A percentile compares a stretch with the other conserved stretches of the same genome.
These are phyloP conservation scores for Rhagonycha fulva DNA, from an alignment of 2,888 invertebrate species.

Conservation along the genomic window DNA sequence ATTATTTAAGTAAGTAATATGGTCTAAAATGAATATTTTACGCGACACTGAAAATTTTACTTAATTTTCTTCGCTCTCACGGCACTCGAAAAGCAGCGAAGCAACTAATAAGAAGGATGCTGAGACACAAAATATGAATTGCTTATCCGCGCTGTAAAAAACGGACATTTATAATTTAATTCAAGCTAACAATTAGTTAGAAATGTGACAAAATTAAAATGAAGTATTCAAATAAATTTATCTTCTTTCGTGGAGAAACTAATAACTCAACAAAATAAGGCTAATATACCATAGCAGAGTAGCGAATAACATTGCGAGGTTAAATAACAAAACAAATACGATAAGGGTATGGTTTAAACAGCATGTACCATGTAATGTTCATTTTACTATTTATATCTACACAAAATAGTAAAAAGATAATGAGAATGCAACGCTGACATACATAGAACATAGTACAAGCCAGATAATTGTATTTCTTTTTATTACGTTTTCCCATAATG, in stretches of 20 bases:
- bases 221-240: slow-evolving; percentile 32
- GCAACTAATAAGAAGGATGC: slow-evolving; percentile 35
- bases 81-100: slow-evolving; percentile 30
- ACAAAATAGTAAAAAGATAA: slow-evolving; percentile 29
- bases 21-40: slow-evolving; percentile 20
- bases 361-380: slow-evolving; percentile 28
- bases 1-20: slow-evolving; percentile 8
- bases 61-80: slow-evolving; percentile 31
- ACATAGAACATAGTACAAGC: not conserved
- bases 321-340: slow-evolving; percentile 18
- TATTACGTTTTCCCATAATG: not conserved
- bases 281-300: slow-evolving; percentile 19
- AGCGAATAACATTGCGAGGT: slow-evolving; percentile 17
- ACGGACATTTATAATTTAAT: slow-evolving; percentile 39
- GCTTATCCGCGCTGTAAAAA: slow-evolving; percentile 34
- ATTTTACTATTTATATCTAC: slow-evolving; percentile 28
- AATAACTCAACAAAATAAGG: slow-evolving; percentile 20
- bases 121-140: slow-evolving; percentile 32
- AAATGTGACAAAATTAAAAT: slow-evolving; percentile 41
- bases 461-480: not conserved
- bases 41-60: slow-evolving; percentile 32
- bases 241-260: slow-evolving; percentile 15
- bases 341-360: slow-evolving; percentile 32
- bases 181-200: slow-evolving; percentile 41
- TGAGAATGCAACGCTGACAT: not conserved